Conservation (phyloP, 2,797 vertebrate species). For the Crypturellus tataupa region DNA sequence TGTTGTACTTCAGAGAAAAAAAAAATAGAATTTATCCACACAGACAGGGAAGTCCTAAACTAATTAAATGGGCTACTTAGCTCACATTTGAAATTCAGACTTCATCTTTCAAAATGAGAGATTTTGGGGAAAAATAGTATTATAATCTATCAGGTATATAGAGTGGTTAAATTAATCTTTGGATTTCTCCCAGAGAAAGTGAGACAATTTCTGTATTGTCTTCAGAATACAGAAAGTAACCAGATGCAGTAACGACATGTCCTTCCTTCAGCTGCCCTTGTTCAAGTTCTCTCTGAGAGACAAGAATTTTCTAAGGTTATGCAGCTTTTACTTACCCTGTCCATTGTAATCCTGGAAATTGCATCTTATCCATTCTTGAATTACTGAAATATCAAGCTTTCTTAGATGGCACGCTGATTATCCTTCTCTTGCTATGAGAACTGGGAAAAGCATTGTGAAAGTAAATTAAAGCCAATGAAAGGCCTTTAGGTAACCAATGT, state of each 20-base stretch:
- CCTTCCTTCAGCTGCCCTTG: not conserved
- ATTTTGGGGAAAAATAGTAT: not conserved
- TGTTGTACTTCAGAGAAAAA: not conserved
- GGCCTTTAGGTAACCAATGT: fast-evolving
- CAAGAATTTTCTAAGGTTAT: not conserved
- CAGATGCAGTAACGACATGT: not conserved
- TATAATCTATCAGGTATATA: not conserved
- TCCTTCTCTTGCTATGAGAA: not conserved
- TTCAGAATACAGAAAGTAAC: not conserved
- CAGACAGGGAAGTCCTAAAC: not conserved
- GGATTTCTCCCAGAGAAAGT: not conserved
- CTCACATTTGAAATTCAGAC: slow-evolving; percentile 7
- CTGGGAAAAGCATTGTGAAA: not conserved
- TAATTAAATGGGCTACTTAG: slow-evolving; percentile 41
- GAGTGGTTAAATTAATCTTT: not conserved
- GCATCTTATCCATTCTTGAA: not conserved
- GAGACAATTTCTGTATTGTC: not conserved
- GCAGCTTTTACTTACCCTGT: not conserved
- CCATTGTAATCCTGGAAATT: not conserved
- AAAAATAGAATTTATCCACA: not conserved
- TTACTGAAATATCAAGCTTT: not conserved
- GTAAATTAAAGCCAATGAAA: not conserved
- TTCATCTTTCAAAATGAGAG: slow-evolving; percentile 49
- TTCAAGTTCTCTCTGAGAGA: not conserved
- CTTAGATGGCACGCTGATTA: not conserved